A percentile compares a stretch with the other conserved stretches of the same genome.
These are phyloP conservation scores for Drosophila pandora DNA, from an alignment of 1,140 invertebrate genomes.

Conservation along the genomic window DNA sequence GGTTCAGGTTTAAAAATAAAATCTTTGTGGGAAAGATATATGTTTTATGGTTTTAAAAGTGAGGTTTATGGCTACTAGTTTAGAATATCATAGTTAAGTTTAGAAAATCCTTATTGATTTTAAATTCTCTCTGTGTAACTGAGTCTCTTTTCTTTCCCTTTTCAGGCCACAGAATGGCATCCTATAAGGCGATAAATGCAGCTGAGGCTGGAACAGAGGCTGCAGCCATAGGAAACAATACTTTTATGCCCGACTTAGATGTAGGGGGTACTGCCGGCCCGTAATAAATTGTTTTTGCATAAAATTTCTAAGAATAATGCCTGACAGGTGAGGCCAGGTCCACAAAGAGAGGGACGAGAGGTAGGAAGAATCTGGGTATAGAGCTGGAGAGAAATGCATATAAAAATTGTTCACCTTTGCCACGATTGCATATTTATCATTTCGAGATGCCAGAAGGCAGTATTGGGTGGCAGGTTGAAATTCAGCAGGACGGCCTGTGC, in stretches of 20 bases:
- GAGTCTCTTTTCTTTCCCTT: not conserved
- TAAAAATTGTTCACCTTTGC: constrained; percentile 73
- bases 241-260: constrained; percentile 53
- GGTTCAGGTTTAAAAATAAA: too few relatives aligned
- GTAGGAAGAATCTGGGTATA: not conserved
- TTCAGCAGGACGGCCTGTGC: constrained; percentile 4
- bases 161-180: constrained; percentile 48
- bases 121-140: not conserved
- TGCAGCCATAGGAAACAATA: constrained; percentile 57
- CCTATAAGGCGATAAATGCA: constrained; percentile 65
- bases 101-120: not conserved
- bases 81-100: too few relatives aligned
- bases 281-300: constrained; percentile 78
- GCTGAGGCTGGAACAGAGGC: constrained; percentile 46
- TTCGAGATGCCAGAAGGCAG: constrained; percentile 57
- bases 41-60: too few relatives aligned
- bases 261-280: constrained; percentile 24
- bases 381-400: constrained; percentile 58
- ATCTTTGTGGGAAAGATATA: too few relatives aligned
- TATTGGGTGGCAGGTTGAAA: constrained; percentile 5
- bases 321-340: constrained; percentile 32
- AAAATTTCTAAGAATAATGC: constrained; percentile 64
- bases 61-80: too few relatives aligned
- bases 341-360: not conserved
- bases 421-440: constrained; percentile 76